Evolutionary conservation across 2,888 invertebrate genomes (phyloP).

Genomic region (Creontiades dilutus): DNA sequence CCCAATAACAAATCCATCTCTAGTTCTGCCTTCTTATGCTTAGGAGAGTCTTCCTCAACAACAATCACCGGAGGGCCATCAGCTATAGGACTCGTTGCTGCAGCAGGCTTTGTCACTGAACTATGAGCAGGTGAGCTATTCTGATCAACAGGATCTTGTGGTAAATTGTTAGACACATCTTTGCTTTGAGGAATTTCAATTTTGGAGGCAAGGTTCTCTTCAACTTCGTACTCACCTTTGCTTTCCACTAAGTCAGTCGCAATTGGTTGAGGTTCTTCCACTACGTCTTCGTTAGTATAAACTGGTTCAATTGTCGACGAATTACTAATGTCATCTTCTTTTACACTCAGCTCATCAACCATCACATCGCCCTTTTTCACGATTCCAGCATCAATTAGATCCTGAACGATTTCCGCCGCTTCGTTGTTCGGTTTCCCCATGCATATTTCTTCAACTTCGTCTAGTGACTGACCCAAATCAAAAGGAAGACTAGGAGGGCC

Average conservation of each 20-base stretch:
- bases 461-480: slow-evolving; percentile 74
- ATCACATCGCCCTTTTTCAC: slow-evolving; percentile 40
- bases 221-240: neutral
- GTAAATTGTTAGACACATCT: neutral
- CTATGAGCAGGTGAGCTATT: slow-evolving; percentile 15
- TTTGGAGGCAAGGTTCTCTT: neutral
- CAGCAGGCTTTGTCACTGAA: neutral
- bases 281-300: slow-evolving; percentile 36
- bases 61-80: slow-evolving; percentile 56
- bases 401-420: slow-evolving; percentile 50
- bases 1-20: slow-evolving; percentile 69
- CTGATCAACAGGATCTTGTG: slow-evolving; percentile 2
- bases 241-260: slow-evolving; percentile 50
- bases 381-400: slow-evolving; percentile 56
- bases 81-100: slow-evolving; percentile 24
- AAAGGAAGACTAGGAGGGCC: slow-evolving; percentile 76
- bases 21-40: slow-evolving; percentile 70
- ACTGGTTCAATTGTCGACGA: slow-evolving; percentile 41
- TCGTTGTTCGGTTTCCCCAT: slow-evolving; percentile 30
- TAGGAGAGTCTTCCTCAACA: slow-evolving; percentile 64
- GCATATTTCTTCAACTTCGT: slow-evolving; percentile 75
- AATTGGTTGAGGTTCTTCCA: slow-evolving; percentile 34
- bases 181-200: neutral
- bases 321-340: slow-evolving; percentile 34
- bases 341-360: slow-evolving; percentile 13